Conservation (phyloP, 1,140 invertebrate species). For the Atopsyche davidsoni region DNA sequence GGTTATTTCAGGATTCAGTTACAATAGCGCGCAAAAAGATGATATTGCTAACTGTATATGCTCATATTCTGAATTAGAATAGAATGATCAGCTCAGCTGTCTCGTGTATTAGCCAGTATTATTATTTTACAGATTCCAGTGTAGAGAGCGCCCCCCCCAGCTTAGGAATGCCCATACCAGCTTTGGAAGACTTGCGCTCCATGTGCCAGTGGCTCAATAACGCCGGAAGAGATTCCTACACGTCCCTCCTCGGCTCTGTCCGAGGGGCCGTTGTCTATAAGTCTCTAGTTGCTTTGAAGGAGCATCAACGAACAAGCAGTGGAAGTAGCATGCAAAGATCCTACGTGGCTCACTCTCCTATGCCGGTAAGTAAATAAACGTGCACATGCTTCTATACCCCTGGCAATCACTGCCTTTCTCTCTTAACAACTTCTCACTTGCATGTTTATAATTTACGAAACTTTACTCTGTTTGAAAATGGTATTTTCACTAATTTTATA, state of each 20-base stretch:
- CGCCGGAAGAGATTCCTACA: slow-evolving; percentile 69
- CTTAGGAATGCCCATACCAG: slow-evolving; percentile 57
- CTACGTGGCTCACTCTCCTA: slow-evolving; percentile 35
- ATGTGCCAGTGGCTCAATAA: slow-evolving; percentile 83
- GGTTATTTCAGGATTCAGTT: too few relatives aligned
- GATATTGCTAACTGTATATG: too few relatives aligned
- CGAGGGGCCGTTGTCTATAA: slow-evolving; percentile 69
- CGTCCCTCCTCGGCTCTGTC: slow-evolving; percentile 72
- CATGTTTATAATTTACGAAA: slow-evolving; percentile 18
- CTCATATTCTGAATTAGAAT: too few relatives aligned
- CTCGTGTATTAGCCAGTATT: too few relatives aligned
- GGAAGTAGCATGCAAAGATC: slow-evolving; percentile 50
- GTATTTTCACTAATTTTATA: slow-evolving; percentile 3
- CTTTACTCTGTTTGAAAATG: neutral
- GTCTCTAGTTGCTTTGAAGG: slow-evolving; percentile 70
- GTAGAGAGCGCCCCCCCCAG: slow-evolving; percentile 41
- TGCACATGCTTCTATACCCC: slow-evolving; percentile 27
- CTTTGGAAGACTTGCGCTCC: slow-evolving; percentile 64
- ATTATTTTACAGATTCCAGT: slow-evolving; percentile 44
- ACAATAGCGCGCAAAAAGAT: too few relatives aligned
- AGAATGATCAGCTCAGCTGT: too few relatives aligned
- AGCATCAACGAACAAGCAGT: slow-evolving; percentile 73
- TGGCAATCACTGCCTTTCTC: too few relatives aligned
- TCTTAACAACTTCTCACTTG: too few relatives aligned
- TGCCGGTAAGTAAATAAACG: slow-evolving; percentile 45